Evolutionary conservation across 2,113 vertebrate genomes (phyloP).

Genomic region (Neodon shergylaensis): DNA sequence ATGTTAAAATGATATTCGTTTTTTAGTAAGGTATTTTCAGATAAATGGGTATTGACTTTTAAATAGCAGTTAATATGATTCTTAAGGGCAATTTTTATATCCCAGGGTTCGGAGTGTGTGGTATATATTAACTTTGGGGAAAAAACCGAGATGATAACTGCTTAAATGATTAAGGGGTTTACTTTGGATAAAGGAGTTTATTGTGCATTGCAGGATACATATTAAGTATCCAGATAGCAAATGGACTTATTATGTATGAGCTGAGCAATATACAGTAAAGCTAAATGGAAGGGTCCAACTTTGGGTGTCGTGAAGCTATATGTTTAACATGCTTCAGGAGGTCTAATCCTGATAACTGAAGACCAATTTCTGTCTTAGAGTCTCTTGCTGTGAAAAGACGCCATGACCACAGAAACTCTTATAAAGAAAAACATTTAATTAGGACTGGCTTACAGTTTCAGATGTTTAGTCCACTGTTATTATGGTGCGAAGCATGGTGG

Average conservation of each 20-base stretch:
- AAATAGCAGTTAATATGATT: slow-evolving; percentile 25
- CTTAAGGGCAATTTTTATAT: slow-evolving; percentile 30
- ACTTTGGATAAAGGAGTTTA: background rate
- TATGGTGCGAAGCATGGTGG: background rate
- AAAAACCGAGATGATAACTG: background rate
- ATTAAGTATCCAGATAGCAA: background rate
- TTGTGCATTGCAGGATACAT: background rate
- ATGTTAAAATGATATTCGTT: slow-evolving; percentile 1
- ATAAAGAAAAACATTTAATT: background rate
- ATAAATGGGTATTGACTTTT: slow-evolving; percentile 27
- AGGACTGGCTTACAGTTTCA: background rate
- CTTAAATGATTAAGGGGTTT: background rate
- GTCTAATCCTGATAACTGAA: background rate
- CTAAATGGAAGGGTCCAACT: background rate
- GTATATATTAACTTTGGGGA: background rate
- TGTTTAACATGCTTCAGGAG: slow-evolving; percentile 35
- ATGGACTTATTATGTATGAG: background rate
- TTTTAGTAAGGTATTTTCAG: slow-evolving; percentile 29
- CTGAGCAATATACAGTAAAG: slow-evolving; percentile 9
- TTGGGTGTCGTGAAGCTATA: background rate
- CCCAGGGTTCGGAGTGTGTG: background rate
- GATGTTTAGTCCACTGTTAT: background rate
- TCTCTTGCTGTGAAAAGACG: background rate
- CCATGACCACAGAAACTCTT: background rate
- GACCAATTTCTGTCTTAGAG: background rate